These are phyloP conservation scores for Eulithis testata DNA, from an alignment of 2,888 invertebrate species.

Conservation along the genomic window DNA sequence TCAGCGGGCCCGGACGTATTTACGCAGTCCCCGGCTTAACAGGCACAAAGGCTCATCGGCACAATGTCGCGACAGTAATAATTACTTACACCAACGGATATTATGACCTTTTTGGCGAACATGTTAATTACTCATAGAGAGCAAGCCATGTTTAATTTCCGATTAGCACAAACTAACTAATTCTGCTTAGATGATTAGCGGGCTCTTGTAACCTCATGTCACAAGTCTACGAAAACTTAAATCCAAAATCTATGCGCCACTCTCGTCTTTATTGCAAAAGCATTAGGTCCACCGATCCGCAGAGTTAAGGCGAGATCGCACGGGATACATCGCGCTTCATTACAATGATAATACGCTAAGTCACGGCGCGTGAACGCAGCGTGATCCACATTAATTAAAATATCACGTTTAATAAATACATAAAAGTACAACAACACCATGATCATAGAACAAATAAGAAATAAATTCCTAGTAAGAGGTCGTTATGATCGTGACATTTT, in stretches of 20 bases:
- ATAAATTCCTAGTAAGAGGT: slow-evolving; percentile 44
- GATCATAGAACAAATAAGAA: slow-evolving; percentile 48
- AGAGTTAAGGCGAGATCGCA: slow-evolving; percentile 22
- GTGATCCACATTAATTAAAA: slow-evolving; percentile 60
- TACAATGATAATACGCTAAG: slow-evolving; percentile 27
- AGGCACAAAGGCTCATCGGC: slow-evolving; percentile 2
- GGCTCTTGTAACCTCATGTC: slow-evolving; percentile 38
- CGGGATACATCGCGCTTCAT: slow-evolving; percentile 11
- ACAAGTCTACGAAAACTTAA: slow-evolving; percentile 26
- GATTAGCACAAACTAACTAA: slow-evolving; percentile 55
- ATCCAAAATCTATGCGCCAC: slow-evolving; percentile 7
- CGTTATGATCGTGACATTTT: slow-evolving; percentile 39
- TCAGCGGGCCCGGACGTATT: neutral
- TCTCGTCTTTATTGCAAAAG: slow-evolving; percentile 22
- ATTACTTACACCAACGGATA: slow-evolving; percentile 37
- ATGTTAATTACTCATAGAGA: slow-evolving; percentile 50
- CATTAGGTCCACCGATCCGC: slow-evolving; percentile 25
- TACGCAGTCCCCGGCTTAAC: slow-evolving; percentile 18
- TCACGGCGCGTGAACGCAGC: slow-evolving; percentile 55
- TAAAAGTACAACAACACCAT: slow-evolving; percentile 53
- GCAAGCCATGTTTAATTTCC: slow-evolving; percentile 47
- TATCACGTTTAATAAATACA: slow-evolving; percentile 57
- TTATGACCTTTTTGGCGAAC: slow-evolving; percentile 47
- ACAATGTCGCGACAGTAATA: slow-evolving; percentile 26
- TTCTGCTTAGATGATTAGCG: slow-evolving; percentile 51